These are phyloP conservation scores for Vulpes lagopus DNA, from an alignment of 2,113 vertebrate species.

Conservation along the genomic window DNA sequence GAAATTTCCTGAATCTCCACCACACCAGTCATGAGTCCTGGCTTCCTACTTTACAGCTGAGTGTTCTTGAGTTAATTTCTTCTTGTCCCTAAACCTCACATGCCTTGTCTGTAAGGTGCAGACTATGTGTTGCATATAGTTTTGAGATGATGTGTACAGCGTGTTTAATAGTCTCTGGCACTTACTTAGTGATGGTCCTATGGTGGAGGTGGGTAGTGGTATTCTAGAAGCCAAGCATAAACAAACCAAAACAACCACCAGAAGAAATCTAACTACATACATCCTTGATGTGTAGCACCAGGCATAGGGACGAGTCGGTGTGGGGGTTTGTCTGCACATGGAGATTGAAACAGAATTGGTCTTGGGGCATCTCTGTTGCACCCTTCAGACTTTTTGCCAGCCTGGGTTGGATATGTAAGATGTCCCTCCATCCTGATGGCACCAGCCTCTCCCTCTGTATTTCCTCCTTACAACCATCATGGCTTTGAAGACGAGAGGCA, in stretches of 20 bases:
- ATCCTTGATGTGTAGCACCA: background rate
- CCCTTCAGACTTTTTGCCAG: background rate
- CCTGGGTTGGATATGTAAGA: fast-evolving
- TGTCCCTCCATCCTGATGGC: background rate
- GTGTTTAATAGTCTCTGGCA: background rate
- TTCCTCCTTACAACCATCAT: background rate
- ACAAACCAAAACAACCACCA: background rate
- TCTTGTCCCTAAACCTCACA: background rate
- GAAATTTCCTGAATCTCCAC: background rate
- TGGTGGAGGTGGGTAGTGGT: background rate
- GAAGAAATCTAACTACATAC: fast-evolving
- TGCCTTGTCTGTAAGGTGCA: background rate
- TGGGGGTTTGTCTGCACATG: background rate
- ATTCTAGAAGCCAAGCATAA: background rate
- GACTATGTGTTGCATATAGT: background rate
- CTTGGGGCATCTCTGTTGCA: background rate
- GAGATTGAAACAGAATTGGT: fast-evolving
- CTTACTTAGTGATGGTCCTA: background rate
- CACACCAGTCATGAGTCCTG: background rate
- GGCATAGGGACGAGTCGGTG: fast-evolving
- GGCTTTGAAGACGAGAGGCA: background rate
- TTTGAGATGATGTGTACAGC: background rate
- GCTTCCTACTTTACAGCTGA: background rate
- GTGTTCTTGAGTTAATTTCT: background rate
- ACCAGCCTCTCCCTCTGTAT: fast-evolving